Conservation (phyloP, 2,797 vertebrate genomes). For the Chaetodon trifasciatus region DNA sequence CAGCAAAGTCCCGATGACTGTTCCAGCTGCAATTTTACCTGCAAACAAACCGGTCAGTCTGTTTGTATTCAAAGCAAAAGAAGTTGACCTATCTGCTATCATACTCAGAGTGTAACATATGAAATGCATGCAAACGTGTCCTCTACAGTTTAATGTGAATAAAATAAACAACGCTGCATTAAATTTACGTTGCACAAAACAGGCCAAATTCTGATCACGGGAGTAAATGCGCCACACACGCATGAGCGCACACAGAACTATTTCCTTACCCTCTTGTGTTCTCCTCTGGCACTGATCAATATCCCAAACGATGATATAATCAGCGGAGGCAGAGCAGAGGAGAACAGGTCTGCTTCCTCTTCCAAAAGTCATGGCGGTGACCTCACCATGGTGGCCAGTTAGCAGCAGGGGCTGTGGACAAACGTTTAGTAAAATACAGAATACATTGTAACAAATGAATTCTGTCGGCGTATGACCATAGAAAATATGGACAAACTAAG, state of each 20-base stretch:
- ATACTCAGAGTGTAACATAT: not conserved
- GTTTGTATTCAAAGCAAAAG: not conserved
- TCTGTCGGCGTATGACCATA: not conserved
- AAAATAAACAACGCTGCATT: not conserved
- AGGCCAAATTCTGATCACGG: not conserved
- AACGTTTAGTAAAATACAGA: slow-evolving; percentile 8
- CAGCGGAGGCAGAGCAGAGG: slow-evolving; percentile 84
- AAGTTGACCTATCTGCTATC: not conserved
- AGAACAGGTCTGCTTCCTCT: slow-evolving; percentile 62
- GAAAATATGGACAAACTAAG: not conserved
- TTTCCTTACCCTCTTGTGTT: slow-evolving; percentile 74
- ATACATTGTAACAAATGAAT: not conserved
- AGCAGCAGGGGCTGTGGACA: slow-evolving; percentile 75
- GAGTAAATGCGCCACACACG: not conserved
- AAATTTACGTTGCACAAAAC: not conserved
- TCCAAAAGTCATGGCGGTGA: slow-evolving; percentile 83
- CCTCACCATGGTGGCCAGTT: slow-evolving; percentile 81
- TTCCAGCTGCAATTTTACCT: slow-evolving; percentile 81
- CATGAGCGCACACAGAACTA: not conserved
- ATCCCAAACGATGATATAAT: slow-evolving; percentile 86
- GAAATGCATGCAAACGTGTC: too few species aligned
- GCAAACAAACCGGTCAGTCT: slow-evolving; percentile 43
- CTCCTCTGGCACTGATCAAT: slow-evolving; percentile 77
- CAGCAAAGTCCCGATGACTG: slow-evolving; percentile 80
- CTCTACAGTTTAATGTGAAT: not conserved